A percentile compares a stretch with the other conserved stretches of the same genome.
Conservation (phyloP, 2,888 invertebrate genomes). For the Netelia melanura region DNA sequence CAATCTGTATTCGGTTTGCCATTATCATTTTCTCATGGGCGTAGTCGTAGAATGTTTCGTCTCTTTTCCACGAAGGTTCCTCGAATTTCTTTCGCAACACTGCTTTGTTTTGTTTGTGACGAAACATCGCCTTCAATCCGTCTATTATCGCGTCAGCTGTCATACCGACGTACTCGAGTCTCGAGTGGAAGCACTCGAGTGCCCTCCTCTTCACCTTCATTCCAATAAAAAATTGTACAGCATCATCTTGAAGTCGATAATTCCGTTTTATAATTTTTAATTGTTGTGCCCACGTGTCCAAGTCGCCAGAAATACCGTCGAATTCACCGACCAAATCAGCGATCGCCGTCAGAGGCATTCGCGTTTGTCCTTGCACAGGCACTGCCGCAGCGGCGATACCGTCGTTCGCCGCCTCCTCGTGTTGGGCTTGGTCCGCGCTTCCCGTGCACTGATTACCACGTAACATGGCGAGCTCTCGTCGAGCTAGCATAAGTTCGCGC, state of each 20-base stretch:
- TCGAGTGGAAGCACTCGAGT: slow-evolving; percentile 52
- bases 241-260: slow-evolving; percentile 28
- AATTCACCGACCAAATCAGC: slow-evolving; percentile 22
- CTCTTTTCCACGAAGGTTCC: slow-evolving; percentile 16
- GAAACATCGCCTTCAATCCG: slow-evolving; percentile 33
- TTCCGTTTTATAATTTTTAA: slow-evolving; percentile 11
- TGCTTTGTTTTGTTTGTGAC: slow-evolving; percentile 36
- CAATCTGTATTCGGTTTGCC: slow-evolving; percentile 55
- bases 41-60: slow-evolving; percentile 61
- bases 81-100: slow-evolving; percentile 32
- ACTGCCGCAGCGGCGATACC: not conserved
- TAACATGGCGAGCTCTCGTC: slow-evolving; percentile 19
- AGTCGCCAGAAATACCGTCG: slow-evolving; percentile 8
- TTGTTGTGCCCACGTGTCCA: slow-evolving; percentile 34
- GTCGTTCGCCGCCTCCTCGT: not conserved
- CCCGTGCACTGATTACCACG: not conserved
- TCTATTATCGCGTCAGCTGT: slow-evolving; percentile 22
- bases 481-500: not conserved
- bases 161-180: slow-evolving; percentile 48
- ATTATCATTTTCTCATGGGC: slow-evolving; percentile 58
- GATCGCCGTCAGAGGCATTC: slow-evolving; percentile 9
- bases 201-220: too few species aligned
- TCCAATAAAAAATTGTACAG: slow-evolving; percentile 31
- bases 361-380: not conserved
- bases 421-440: not conserved